Conservation (phyloP, 2,797 vertebrate genomes). For the Thamnophis elegans region DNA sequence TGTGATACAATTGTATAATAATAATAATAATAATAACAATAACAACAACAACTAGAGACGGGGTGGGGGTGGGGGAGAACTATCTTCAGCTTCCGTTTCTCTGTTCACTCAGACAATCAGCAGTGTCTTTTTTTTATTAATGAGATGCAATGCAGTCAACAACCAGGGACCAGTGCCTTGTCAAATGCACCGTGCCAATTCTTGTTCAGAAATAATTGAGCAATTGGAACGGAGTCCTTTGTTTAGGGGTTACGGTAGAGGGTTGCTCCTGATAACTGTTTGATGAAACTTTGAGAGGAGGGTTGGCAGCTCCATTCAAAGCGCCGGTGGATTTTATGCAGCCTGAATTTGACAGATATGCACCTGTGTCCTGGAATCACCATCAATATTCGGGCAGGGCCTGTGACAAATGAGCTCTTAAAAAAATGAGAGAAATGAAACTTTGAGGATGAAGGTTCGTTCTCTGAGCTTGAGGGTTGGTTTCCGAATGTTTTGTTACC, state of each 20-base stretch:
- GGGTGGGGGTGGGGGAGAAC: too few species aligned
- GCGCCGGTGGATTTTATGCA: not conserved
- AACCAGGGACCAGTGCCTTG: conserved; percentile 12
- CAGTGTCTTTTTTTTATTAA: conserved; percentile 26
- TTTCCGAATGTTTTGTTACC: too few species aligned
- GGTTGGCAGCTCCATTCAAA: not conserved
- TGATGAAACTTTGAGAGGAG: not conserved
- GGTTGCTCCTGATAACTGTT: not conserved
- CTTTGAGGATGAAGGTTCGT: too few species aligned
- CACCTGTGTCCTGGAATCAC: not conserved
- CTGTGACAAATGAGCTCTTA: not conserved
- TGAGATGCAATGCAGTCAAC: conserved; percentile 33
- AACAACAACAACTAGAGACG: not conserved
- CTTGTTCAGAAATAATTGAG: conserved; percentile 21
- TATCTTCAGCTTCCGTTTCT: not conserved
- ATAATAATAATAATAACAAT: too few species aligned
- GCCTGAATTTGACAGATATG: not conserved
- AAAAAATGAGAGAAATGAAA: not conserved
- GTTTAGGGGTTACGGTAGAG: not conserved
- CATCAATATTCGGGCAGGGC: not conserved
- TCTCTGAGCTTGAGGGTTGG: too few species aligned
- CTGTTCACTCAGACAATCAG: conserved; percentile 43
- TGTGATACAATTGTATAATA: too few species aligned
- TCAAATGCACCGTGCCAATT: not conserved
- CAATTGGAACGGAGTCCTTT: conserved; percentile 4